These are phyloP conservation scores for Andrena cerasifolii DNA, from an alignment of 1,140 invertebrate genomes.

Conservation along the genomic window DNA sequence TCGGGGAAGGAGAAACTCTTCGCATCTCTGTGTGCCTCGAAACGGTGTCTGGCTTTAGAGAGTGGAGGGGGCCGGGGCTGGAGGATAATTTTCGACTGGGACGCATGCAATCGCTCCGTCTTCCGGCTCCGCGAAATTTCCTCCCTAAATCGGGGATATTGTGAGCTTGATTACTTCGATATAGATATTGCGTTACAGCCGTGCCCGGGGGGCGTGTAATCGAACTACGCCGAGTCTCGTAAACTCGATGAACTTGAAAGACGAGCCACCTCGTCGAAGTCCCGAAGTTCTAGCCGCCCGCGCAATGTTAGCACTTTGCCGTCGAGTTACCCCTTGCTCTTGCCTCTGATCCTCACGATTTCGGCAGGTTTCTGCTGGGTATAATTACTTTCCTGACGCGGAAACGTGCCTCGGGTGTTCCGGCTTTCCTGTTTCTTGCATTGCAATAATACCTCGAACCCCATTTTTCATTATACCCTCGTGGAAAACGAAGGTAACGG, in stretches of 20 bases:
- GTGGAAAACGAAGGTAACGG: no score
- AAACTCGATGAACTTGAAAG: conserved; percentile 60
- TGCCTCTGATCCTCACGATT: conserved; percentile 25
- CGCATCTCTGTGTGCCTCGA: not conserved
- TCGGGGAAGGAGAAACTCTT: not conserved
- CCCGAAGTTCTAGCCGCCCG: conserved; percentile 33
- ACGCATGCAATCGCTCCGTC: not conserved
- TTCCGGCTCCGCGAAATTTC: conserved; percentile 46
- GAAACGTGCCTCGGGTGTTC: not conserved
- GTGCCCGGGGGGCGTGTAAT: conserved; percentile 59
- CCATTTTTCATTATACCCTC: no score
- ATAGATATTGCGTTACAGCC: conserved; percentile 63
- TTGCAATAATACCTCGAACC: no score
- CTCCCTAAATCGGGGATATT: conserved; percentile 62
- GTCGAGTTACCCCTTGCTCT: conserved; percentile 21
- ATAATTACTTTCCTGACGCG: conserved; percentile 26
- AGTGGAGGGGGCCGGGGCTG: not conserved
- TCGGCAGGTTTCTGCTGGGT: conserved; percentile 4
- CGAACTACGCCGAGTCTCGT: conserved; percentile 50
- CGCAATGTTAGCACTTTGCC: conserved; percentile 46
- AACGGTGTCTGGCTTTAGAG: not conserved
- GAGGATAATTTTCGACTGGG: conserved; percentile 3
- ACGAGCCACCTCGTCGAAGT: conserved; percentile 41
- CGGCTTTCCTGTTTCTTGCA: not conserved
- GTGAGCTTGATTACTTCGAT: conserved; percentile 60